Conservation (phyloP, 1,140 invertebrate genomes). For the Zaprionus tsacasi region DNA sequence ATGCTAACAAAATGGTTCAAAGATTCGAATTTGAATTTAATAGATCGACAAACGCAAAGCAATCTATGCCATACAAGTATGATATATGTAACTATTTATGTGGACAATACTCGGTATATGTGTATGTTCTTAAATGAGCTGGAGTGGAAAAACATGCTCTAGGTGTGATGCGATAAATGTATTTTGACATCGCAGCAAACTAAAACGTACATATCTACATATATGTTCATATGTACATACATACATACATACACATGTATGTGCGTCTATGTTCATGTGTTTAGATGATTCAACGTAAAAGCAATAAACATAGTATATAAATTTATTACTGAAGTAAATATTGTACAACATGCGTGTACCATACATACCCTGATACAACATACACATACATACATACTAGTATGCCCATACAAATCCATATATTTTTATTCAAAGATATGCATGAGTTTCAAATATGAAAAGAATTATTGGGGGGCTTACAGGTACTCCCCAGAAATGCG, state of each 20-base stretch:
- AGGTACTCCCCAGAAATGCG: constrained; percentile 26
- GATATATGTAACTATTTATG: constrained; percentile 47
- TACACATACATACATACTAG: not conserved
- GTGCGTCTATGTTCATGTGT: not conserved
- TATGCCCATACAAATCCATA: constrained; percentile 5
- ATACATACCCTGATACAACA: constrained; percentile 19
- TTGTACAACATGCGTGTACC: constrained; percentile 27
- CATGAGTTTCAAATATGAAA: constrained; percentile 26
- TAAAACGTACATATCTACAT: constrained; percentile 5
- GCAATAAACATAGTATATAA: constrained; percentile 41
- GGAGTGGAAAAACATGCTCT: constrained; percentile 7
- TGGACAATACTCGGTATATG: constrained; percentile 62
- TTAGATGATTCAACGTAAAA: constrained; percentile 21
- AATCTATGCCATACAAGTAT: constrained; percentile 46
- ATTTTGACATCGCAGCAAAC: not conserved
- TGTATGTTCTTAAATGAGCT: constrained; percentile 37
- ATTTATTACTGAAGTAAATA: constrained; percentile 27
- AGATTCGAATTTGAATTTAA: constrained; percentile 25
- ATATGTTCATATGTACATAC: constrained; percentile 29
- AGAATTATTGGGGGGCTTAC: not conserved
- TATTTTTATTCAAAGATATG: constrained; percentile 18
- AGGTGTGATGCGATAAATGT: constrained; percentile 25
- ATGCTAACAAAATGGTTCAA: constrained; percentile 18
- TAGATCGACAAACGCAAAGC: constrained; percentile 32
- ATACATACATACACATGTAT: too few species aligned